Evolutionary conservation across 2,888 invertebrate species (phyloP), one percentile per base, ranked within the genome.

Genomic region (Drosophila greeni): DNA sequence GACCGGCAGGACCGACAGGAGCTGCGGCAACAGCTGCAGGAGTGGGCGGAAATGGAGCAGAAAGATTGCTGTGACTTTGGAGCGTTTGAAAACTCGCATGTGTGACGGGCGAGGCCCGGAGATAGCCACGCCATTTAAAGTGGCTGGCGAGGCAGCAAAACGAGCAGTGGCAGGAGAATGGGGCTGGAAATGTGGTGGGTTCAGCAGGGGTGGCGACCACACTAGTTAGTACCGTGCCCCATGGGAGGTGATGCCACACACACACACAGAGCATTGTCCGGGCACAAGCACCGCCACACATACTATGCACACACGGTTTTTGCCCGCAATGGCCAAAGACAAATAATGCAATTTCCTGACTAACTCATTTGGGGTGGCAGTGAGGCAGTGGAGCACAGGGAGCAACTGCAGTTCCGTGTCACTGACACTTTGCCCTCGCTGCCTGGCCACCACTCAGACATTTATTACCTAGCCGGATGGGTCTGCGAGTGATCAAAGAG

Each of bases 341-440:
- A 76, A 85, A 85, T 82, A 82, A 84, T 82, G 85, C 76, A 84
- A 79, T 82, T 76, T 83, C 76, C 85, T 67, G 77, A 70, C 73
- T 75, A 82, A 85, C 84, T 85, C 82, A 77, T 85, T 85, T 84
- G 75, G 76, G 74, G 67, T 62, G 62, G 49, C 37, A 40, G 43
- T 48, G 55, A 31, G 34, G 49, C 42, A 42, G 24, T n/a, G 39
- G 20, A 14, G 39, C 23, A 23, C 7, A 40, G 54, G 51, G 42
- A 51, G 57, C 34, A 39, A 59, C 70, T 62, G 69, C 60, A 64
- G 68, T 73, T 70, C 66, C 61, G 65, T 81, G 74, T 78, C 83
- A 78, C 68, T 74, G 78, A 75, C 81, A 78, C 72, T 66, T 61
- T 52, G 43, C 48, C 47, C 37, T 29, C 29, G 54, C 53, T 55